Evolutionary conservation across 2,113 vertebrate genomes (phyloP).

Genomic region (Lanius collurio): DNA sequence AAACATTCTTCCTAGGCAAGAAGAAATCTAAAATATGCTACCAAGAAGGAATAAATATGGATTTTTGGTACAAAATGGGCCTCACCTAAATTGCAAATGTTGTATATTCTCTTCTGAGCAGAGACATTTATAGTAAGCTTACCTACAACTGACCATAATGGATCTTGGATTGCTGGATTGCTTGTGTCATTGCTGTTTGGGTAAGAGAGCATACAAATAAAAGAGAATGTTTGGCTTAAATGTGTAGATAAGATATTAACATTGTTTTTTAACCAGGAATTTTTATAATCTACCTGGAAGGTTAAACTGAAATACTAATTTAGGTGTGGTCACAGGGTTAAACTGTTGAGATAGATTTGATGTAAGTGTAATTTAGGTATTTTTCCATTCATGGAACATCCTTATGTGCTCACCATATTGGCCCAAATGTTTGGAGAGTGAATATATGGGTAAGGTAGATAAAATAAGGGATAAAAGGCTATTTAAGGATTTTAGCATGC

Average conservation of each 20-base stretch:
- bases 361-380: background rate
- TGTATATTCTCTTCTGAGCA: background rate
- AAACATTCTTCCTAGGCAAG: background rate
- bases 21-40: background rate
- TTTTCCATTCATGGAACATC: background rate
- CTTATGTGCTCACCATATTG: background rate
- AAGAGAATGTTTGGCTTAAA: background rate
- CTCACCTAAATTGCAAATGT: background rate
- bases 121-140: background rate
- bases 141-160: background rate
- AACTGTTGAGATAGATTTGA: background rate
- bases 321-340: background rate
- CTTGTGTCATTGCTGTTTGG: background rate
- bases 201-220: background rate
- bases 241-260: background rate
- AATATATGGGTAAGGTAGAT: background rate
- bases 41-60: background rate
- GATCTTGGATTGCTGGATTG: background rate
- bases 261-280: background rate
- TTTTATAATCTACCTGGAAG: background rate
- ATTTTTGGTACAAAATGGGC: background rate
- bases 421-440: background rate
- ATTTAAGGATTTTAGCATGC: background rate
- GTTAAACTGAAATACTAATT: background rate
- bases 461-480: background rate